Evolutionary conservation across 2,113 vertebrate genomes (phyloP).

Genomic region (Corythoichthys intestinalis): DNA sequence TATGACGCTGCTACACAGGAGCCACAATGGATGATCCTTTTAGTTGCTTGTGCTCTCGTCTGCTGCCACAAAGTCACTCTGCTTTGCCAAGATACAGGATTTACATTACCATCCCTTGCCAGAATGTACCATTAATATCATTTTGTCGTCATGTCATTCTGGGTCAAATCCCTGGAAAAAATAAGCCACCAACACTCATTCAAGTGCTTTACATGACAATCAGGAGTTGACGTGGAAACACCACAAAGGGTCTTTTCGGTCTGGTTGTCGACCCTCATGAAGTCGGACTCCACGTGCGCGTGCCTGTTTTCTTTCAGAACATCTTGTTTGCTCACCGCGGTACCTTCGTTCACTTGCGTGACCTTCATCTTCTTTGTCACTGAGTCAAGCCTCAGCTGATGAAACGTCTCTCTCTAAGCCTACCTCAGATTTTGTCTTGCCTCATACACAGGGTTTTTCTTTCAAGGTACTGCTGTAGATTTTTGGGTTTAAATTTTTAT

Average conservation of each 20-base stretch:
- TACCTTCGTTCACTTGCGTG: constrained; percentile 46
- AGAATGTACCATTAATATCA: background rate
- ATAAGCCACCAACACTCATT: constrained; percentile 14
- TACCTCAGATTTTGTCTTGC: constrained; percentile 73
- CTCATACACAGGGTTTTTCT: constrained; percentile 45
- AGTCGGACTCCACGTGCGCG: constrained; percentile 43
- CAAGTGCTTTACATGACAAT: constrained; percentile 22
- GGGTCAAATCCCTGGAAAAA: constrained; percentile 4
- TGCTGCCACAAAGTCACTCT: constrained; percentile 62
- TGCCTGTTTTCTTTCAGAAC: constrained; percentile 14
- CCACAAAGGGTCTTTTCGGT: constrained; percentile 20
- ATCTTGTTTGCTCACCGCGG: constrained; percentile 51
- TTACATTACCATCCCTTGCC: constrained; percentile 11
- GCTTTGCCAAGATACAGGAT: constrained; percentile 44
- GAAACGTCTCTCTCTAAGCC: constrained; percentile 66
- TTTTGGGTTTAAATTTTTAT: constrained; percentile 21
- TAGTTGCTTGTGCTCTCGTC: constrained; percentile 50
- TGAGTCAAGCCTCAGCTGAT: constrained; percentile 55
- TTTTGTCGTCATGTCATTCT: background rate
- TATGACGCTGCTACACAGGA: constrained; percentile 70
- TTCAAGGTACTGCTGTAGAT: constrained; percentile 69
- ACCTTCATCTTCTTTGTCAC: constrained; percentile 43
- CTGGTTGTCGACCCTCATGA: constrained; percentile 43
- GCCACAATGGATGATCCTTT: constrained; percentile 67
- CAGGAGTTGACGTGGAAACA: constrained; percentile 32